phyloP scores from a whole-genome alignment of 1,140 invertebrate genomes.

The Hypsibius dujardini region DNA sequence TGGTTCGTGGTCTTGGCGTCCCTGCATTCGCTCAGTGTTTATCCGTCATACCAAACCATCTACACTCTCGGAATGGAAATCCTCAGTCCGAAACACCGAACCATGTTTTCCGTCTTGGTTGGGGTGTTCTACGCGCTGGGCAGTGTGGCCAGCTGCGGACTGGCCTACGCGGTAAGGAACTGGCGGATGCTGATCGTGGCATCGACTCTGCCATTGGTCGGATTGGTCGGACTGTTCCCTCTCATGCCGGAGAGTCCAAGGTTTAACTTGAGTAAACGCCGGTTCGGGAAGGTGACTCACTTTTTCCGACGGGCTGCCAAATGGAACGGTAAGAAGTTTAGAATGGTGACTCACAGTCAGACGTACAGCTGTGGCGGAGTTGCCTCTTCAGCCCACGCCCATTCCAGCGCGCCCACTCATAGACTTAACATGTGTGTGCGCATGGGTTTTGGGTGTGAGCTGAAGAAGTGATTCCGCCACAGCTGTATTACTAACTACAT shows the following conservation, averaged over 20 bases:
- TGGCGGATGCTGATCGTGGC: conserved; percentile 1
- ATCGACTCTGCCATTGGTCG: not conserved
- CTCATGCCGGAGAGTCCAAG: conserved; percentile 4
- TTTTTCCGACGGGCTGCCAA: conserved; percentile 3
- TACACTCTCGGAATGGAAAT: conserved; percentile 12
- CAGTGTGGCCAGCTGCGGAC: not conserved
- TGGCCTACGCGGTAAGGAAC: not conserved
- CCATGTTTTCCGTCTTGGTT: not conserved
- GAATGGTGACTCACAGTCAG: no score
- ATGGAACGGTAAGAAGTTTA: not conserved
- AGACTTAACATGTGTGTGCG: no score
- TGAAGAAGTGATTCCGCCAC: no score
- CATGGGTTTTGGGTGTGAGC: no score
- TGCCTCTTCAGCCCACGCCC: no score
- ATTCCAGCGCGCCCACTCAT: no score
- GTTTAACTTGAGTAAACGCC: not conserved
- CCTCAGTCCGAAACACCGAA: conserved; percentile 6
- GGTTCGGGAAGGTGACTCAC: not conserved
- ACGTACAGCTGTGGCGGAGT: no score
- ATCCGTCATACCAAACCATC: conserved; percentile 2
- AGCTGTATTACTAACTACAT: no score
- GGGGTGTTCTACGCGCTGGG: not conserved
- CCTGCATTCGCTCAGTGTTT: not conserved
- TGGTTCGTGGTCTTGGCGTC: not conserved
- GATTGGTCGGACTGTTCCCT: not conserved